Evolutionary conservation across 1,140 invertebrate genomes (phyloP), one percentile per base, ranked within the genome.

Genomic region (Drosophila varians): DNA sequence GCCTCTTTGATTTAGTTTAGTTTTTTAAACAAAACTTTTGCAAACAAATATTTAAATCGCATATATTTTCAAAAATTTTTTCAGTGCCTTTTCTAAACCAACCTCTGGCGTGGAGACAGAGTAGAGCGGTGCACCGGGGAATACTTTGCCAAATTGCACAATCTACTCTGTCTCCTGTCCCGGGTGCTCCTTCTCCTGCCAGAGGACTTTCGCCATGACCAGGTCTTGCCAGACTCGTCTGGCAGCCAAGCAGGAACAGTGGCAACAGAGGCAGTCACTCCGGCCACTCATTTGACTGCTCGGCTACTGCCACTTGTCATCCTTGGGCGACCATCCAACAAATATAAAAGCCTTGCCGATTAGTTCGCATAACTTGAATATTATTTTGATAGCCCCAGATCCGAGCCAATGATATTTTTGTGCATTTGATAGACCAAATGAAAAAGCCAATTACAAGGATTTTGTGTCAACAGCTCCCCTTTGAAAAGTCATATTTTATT

Each of bases 91-190:
- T 5, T 14, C 56, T 4, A 28, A 53, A 25, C 56, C 26, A 61
- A 28, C 36, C 23, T 7, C 23, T 53, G 40, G 36, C 16, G 14
- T 25, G 36, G 4, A 46, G 28, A 31, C 18, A 23, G n/a, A 76
- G 83, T 86, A 47, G 58, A 87, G 87, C 82, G 36, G 77, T 65
- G 52, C 80, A 87, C 65, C 69, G 77, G 82, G 82, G 82, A 87
- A 87, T 82, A 87, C 82, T 87, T 87, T 87, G 57, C 82, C 82
- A 87, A 87, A 87, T 87, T 87, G 83, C 82, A 79, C 71, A 75
- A 66, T 68, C 64, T 68, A 68, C 64, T 49, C 56, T 38, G 46
- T 47, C 56, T 40, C 34, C 40, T 36, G 49, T 23, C 7, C 28
- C 26, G 36, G 12, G 23, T 36, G 16, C 4, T 11, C 23, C 19